Evolutionary conservation across 1,140 invertebrate genomes (phyloP), one percentile per base, ranked within the genome.

Genomic region (Tribolium castaneum): DNA sequence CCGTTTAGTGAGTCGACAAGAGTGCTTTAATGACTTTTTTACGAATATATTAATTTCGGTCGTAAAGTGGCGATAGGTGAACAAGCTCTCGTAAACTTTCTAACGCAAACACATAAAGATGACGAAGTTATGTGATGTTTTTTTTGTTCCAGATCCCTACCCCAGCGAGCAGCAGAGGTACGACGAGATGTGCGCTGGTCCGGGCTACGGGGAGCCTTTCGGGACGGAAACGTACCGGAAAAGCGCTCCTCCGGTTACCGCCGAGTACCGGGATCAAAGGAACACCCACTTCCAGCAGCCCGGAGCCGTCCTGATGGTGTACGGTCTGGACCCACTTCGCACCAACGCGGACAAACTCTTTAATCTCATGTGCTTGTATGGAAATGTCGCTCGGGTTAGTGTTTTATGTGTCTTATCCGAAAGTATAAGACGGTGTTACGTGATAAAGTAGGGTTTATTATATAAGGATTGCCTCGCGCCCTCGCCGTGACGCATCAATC

Each of bases 341-440:
- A 95, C 98, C 86, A 99, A 99, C 88, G 95, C 96, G 78, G 97
- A 99, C 87, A 93, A 94, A 85, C 90, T 99, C n/a, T 99, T 99
- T 91, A 99, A 99, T 89, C 90, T 99, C 72, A 97, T 99, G 88
- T 99, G 98, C 89, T 91, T 99, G 39, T 99, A 99, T 88, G 98
- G 98, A 78, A 99, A 99, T 87, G 97, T 99, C 79, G 93, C 97
- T 66, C 93, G 97, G 91, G 97, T 99, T 88, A 92, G 93, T 88
- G 49, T n/a, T 70, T 25, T 12, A 25, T 62, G 56, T 12, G 34
- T 14, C 14, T 35, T 22, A 19, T 16, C 16, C 22, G 16, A 59
- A 19, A 22, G 45, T 66, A 22, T 66, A 16, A 22, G 14, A n/a
- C 59, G 59, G 25, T 35, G 59, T 66, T 35, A 66, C 59, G 59